A percentile compares a stretch with the other conserved stretches of the same genome.
Evolutionary conservation across 2,113 vertebrate genomes (phyloP).

Genomic region (Chionodraco myersi): DNA sequence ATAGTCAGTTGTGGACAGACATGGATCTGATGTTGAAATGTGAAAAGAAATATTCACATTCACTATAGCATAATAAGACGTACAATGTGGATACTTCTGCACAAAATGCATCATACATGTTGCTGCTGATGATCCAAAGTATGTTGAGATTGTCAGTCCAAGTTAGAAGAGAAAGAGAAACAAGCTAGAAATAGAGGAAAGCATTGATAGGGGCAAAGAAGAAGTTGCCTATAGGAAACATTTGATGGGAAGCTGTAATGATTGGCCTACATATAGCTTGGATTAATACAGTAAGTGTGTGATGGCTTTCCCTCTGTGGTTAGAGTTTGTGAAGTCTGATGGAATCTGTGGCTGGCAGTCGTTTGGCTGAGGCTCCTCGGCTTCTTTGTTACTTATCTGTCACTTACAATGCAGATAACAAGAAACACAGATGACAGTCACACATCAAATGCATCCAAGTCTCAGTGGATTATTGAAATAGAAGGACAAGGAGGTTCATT

Average conservation of each 20-base stretch:
- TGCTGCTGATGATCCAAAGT: not conserved
- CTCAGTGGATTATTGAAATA: conserved; percentile 16
- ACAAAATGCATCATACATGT: not conserved
- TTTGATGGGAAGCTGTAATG: conserved; percentile 68
- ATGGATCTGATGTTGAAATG: not conserved
- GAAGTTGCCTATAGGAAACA: conserved; percentile 9
- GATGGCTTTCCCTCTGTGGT: not conserved
- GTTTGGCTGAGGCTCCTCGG: not conserved
- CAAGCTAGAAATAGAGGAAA: not conserved
- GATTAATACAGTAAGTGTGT: conserved; percentile 55
- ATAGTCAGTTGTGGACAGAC: not conserved
- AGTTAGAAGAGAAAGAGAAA: not conserved
- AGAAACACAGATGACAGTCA: conserved; percentile 21
- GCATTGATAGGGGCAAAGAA: conserved; percentile 1
- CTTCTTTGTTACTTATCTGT: conserved; percentile 41
- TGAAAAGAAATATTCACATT: not conserved
- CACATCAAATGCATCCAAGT: not conserved
- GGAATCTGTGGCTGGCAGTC: conserved; percentile 35
- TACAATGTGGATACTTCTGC: not conserved
- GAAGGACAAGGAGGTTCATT: conserved; percentile 30
- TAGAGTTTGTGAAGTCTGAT: conserved; percentile 44
- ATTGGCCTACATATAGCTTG: conserved; percentile 71
- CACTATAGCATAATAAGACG: not conserved
- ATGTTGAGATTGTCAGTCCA: not conserved
- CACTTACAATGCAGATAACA: conserved; percentile 23